A percentile compares a stretch with the other conserved stretches of the same genome.
phyloP scores from a whole-genome alignment of 2,113 vertebrate species.

The Calidris pygmaea region DNA sequence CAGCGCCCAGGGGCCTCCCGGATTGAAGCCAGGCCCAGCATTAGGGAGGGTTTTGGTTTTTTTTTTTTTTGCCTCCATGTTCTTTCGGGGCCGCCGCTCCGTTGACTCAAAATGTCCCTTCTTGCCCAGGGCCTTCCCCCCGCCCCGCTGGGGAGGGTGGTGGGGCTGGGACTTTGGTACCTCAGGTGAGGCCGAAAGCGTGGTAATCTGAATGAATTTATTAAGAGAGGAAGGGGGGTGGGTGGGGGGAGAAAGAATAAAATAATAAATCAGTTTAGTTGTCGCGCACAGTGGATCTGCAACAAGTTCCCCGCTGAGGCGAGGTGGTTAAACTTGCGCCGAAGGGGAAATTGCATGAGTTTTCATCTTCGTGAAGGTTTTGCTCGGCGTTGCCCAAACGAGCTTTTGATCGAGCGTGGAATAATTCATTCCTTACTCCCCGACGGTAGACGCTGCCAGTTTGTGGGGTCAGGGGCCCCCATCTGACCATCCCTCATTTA shows the following conservation, averaged over 20 bases:
- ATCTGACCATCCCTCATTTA: not conserved
- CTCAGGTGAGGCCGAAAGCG: not conserved
- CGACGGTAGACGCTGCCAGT: not conserved
- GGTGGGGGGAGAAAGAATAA: not conserved
- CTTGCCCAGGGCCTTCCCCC: not conserved
- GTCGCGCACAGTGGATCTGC: not conserved
- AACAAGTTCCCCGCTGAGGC: constrained; percentile 40
- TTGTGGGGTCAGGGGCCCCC: not conserved
- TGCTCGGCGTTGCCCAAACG: not conserved
- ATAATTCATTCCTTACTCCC: not conserved
- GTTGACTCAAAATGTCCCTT: constrained; percentile 64
- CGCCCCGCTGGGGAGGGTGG: not conserved
- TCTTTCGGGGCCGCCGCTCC: constrained; percentile 43
- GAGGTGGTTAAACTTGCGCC: not conserved
- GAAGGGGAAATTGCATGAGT: not conserved
- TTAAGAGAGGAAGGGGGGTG: not conserved
- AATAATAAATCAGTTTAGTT: not conserved
- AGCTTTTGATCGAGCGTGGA: not conserved
- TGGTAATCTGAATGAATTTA: not conserved
- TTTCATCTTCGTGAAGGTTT: not conserved
- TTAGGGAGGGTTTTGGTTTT: not conserved
- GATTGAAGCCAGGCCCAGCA: not conserved
- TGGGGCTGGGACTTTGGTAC: not conserved
- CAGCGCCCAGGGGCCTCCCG: not conserved
- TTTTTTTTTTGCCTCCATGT: constrained; percentile 55